Base-by-base conservation (phyloP, 2,797 vertebrate species). In the Scarus forsteni region DNA sequence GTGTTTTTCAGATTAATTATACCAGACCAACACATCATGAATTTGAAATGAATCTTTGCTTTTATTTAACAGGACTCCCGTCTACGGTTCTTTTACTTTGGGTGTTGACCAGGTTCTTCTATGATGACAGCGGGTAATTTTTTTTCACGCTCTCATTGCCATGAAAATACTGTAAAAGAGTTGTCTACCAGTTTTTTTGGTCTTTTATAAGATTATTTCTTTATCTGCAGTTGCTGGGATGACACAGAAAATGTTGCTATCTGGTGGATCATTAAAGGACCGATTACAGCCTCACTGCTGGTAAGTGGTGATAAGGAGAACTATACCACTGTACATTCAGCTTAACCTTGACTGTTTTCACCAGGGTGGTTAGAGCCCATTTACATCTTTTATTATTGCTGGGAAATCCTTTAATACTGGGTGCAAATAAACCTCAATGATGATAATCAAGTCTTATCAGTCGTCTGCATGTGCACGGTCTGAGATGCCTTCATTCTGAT, bases 241-340 rank as follows among this genome's bases (percentile, higher is more conserved):
- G 96, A 97, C 85, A 95, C 93, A 14, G 93, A 94, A 50, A 94
- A 90, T 9, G 83, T 81, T 11, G 91, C 75, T 9, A 86, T 94
- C 78, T 96, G 96, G 96, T 97, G 96, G 96, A 95, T 97, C 64
- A 96, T 97, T 79, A 97, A 96, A 89, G 95, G 94, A n/a, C 96
- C 96, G 40, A 96, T 97, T 69, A 96, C 96, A 42, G 86, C 92
- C 16, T 95, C 96, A 0, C 86, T 97, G 79, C 91, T 96, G 85
- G 96, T 97, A 88, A 95, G 94, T 93, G 34, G 9, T n/a, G n/a
- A 60, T 4, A 40, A 48, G 43, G 43, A 6, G 14, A 44, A 14
- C 13, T 39, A 10, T 39, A 39, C 38, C 38, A 39, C 38, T 27
- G 38, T 1, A 39, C 38, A 39, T 7, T 7, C 38, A 39, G 7